A percentile compares a stretch with the other conserved stretches of the same genome.
Evolutionary conservation across 2,797 vertebrate genomes (phyloP).

Genomic region (Lemur catta): DNA sequence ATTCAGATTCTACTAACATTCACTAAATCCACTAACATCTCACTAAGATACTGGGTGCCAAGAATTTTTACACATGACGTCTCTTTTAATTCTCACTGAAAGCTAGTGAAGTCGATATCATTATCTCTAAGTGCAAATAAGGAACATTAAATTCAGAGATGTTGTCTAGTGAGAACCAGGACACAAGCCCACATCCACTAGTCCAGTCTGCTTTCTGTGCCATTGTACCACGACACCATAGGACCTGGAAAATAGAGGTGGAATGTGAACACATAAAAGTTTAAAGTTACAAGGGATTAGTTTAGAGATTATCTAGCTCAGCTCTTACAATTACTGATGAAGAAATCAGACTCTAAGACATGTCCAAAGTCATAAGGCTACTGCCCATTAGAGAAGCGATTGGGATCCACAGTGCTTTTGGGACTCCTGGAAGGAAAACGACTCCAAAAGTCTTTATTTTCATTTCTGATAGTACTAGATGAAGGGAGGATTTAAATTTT

Average conservation of each 20-base stretch:
- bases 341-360: constrained; percentile 13
- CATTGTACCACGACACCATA: background rate
- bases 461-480: background rate
- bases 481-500: background rate
- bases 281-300: background rate
- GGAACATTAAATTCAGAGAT: background rate
- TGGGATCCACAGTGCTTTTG: background rate
- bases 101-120: background rate
- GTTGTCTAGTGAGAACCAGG: background rate
- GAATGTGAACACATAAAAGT: background rate
- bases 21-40: too few relatives aligned
- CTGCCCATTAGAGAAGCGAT: background rate
- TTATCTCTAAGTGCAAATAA: background rate
- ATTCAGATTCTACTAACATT: constrained; percentile 13
- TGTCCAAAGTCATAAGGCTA: background rate
- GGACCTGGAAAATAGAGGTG: background rate
- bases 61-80: background rate
- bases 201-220: background rate
- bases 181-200: background rate
- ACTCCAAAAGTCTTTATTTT: background rate
- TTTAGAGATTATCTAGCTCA: constrained; percentile 20
- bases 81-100: constrained; percentile 2
- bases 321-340: background rate
- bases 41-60: background rate
- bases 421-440: background rate